Percentiles rank a stretch among this genome's conserved stretches.
Evolutionary conservation across 2,888 invertebrate species (phyloP).

Genomic region (Labia minor): DNA sequence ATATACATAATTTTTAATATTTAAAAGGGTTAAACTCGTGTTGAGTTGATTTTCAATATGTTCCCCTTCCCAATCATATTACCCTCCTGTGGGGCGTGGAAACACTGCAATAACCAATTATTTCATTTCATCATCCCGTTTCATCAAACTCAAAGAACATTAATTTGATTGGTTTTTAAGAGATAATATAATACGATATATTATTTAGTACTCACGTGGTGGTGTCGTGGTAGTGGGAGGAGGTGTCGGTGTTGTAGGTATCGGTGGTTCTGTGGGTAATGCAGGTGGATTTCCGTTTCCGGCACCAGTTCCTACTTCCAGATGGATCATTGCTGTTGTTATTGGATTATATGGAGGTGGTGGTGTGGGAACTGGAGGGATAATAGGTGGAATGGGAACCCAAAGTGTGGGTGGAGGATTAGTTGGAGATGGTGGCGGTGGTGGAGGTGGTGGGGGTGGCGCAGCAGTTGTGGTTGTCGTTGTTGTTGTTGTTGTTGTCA

Average conservation of each 20-base stretch:
- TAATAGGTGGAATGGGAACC: constrained; percentile 15
- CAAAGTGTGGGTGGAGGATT: constrained; percentile 15
- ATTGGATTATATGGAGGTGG: neutral
- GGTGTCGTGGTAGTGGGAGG: constrained; percentile 36
- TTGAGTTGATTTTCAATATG: too few relatives aligned
- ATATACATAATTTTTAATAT: too few relatives aligned
- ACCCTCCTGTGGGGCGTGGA: too few relatives aligned
- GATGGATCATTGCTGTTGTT: neutral
- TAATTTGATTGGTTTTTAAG: too few relatives aligned
- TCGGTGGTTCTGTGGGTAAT: constrained; percentile 31
- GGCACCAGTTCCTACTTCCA: constrained; percentile 32
- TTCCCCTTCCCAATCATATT: too few relatives aligned
- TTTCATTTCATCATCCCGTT: too few relatives aligned
- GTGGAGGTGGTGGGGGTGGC: constrained; percentile 18
- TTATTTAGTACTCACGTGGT: constrained; percentile 36
- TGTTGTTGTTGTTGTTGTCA: constrained; percentile 21
- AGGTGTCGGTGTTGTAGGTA: constrained; percentile 23
- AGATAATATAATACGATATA: too few relatives aligned
- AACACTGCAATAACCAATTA: too few relatives aligned
- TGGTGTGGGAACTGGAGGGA: neutral
- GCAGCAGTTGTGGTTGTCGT: constrained; percentile 15
- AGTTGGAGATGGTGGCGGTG: constrained; percentile 13
- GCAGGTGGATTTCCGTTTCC: constrained; percentile 31
- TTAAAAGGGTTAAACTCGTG: too few relatives aligned
- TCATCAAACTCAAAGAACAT: too few relatives aligned